Evolutionary conservation across 2,113 vertebrate species (phyloP).

Genomic region (Gallinago paraguaiae): DNA sequence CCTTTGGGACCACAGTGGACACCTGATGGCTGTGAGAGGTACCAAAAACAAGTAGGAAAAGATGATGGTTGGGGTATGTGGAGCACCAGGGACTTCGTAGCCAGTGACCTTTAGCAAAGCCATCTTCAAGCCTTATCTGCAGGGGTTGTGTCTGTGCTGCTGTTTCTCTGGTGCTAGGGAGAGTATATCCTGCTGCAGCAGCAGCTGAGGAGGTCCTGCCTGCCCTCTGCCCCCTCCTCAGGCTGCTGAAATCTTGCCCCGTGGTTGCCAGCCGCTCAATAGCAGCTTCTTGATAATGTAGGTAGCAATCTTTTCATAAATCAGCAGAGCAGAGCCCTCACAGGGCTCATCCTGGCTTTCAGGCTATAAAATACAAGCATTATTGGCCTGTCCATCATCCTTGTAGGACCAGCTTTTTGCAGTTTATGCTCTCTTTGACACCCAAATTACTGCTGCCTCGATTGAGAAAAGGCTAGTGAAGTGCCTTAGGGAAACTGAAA

Average conservation of each 20-base stretch:
- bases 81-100: not conserved
- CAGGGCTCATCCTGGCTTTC: not conserved
- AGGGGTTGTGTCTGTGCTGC: not conserved
- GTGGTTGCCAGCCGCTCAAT: not conserved
- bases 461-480: not conserved
- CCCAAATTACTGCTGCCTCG: not conserved
- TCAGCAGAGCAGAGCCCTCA: not conserved
- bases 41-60: not conserved
- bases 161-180: not conserved
- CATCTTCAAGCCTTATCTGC: not conserved
- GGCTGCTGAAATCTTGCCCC: not conserved
- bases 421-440: not conserved
- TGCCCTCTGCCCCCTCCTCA: not conserved
- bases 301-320: not conserved
- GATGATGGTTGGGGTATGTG: accelerated
- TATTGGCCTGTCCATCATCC: not conserved
- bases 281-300: not conserved
- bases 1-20: not conserved
- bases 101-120: not conserved
- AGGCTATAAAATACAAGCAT: not conserved
- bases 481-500: not conserved
- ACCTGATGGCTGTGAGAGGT: not conserved
- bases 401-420: not conserved
- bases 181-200: not conserved
- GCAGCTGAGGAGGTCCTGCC: not conserved